Evolutionary conservation across 1,140 invertebrate genomes (phyloP).

Genomic region (Drosophila rhopaloa): DNA sequence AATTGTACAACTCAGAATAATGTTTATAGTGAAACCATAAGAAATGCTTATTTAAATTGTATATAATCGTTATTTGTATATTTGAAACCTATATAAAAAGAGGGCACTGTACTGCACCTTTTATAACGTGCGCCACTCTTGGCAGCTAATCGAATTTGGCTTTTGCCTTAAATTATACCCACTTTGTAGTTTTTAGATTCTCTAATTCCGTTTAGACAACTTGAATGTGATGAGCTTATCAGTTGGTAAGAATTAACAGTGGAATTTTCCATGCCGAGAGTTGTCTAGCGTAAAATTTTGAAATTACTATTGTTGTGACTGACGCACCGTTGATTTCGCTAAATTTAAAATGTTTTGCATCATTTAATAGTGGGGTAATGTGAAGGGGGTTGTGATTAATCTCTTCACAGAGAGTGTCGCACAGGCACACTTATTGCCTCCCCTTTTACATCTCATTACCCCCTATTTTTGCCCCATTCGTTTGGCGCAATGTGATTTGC

Average conservation of each 20-base stretch:
- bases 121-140: constrained; percentile 7
- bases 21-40: no score
- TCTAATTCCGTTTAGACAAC: constrained; percentile 11
- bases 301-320: constrained; percentile 19
- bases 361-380: constrained; percentile 21
- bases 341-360: constrained; percentile 38
- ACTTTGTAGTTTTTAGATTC: constrained; percentile 13
- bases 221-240: constrained; percentile 22
- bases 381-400: constrained; percentile 9
- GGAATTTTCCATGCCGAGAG: constrained; percentile 32
- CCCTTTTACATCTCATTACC: background rate
- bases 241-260: constrained; percentile 10
- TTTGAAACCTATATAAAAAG: background rate
- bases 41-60: no score
- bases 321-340: constrained; percentile 33
- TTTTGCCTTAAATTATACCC: background rate
- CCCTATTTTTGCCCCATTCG: background rate
- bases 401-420: constrained; percentile 4
- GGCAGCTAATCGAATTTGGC: constrained; percentile 35
- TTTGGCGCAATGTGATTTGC: constrained; percentile 29
- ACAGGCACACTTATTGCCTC: constrained; percentile 1
- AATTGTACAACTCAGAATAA: no score
- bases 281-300: constrained; percentile 15
- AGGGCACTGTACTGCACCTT: background rate
- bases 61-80: background rate